Base-by-base conservation (phyloP, 1,140 invertebrate genomes). In the Drosophila repletoides region DNA sequence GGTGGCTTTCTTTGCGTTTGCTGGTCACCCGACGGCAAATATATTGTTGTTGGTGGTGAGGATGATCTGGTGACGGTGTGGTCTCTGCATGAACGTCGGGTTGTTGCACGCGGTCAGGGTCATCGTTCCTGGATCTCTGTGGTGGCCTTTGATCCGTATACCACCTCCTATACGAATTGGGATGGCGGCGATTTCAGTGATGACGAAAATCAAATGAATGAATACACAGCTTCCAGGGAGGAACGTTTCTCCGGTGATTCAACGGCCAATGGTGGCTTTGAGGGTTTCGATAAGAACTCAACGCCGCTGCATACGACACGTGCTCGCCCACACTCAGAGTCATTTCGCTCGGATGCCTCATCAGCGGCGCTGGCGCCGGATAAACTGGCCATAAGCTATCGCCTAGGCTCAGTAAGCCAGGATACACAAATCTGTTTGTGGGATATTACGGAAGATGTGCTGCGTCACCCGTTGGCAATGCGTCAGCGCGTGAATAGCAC, bases 61-160 rank as follows among this genome's bases (percentile, higher is more conserved):
- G 99, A 99, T 92, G 98, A 99, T 91, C 92, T 99, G 29, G 95
- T 99, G 3, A 99, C 98, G 5, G 95, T 99, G n/a, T 99, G 97
- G 96, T 98, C 96, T 41, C 95, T 98, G 88, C 92, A 94, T 74
- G 98, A 99, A 86, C 94, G 97, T 74, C 92, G 97, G 45, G 98
- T 99, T 5, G 95, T 99, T 3, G 98, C 98, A 22, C 91, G 98
- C 24, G 98, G 98, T 2, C 97, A 99, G 89, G 99, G 95, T 2
- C 95, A 96, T 87, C 93, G 97, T 67, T 99, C 97, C 52, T 99
- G 98, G 98, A 97, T 99, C 9, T 97, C 96, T 61, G 97, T 98
- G 9, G 98, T 99, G 2, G 96, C 97, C 2, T 99, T 99, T 91
- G 98, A 99, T 92, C 96, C 96, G 0, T 98, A 95, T 88, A 97